These are phyloP conservation scores for Daboia siamensis DNA, from an alignment of 2,113 vertebrate genomes.

Conservation along the genomic window DNA sequence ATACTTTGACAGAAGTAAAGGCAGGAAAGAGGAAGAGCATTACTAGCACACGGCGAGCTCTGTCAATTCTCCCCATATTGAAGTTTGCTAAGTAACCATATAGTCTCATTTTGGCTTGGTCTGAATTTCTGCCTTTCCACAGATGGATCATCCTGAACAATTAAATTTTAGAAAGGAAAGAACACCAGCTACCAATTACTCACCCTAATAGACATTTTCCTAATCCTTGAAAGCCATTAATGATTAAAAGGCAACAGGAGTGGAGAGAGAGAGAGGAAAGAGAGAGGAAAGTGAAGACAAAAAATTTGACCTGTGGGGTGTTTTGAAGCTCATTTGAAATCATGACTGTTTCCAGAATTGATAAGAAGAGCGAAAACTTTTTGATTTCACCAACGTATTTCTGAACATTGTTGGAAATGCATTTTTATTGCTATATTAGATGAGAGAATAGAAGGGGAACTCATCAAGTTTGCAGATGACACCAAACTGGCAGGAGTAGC, in stretches of 20 bases:
- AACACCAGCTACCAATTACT: conserved; percentile 56
- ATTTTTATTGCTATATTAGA: background rate
- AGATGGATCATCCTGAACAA: conserved; percentile 46
- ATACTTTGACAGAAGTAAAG: no score
- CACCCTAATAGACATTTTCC: conserved; percentile 53
- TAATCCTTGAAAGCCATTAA: conserved; percentile 56
- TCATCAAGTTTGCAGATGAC: no score
- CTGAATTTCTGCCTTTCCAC: conserved; percentile 48
- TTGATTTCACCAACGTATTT: background rate
- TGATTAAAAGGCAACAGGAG: conserved; percentile 58
- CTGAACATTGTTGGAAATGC: background rate
- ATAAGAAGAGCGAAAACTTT: background rate
- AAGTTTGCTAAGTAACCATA: background rate
- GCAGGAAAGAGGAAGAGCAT: background rate
- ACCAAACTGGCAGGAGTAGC: no score
- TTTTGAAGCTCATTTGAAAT: conserved; percentile 50
- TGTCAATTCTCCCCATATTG: background rate
- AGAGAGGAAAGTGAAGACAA: background rate
- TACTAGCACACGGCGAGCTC: background rate
- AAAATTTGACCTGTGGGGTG: conserved; percentile 38
- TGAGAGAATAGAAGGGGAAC: no score
- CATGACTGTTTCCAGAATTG: conserved; percentile 27
- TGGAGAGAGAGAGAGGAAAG: background rate
- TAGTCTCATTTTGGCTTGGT: background rate
- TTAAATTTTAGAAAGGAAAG: background rate